These are phyloP conservation scores for Platalea minor DNA, from an alignment of 2,797 vertebrate species.

Conservation along the genomic window DNA sequence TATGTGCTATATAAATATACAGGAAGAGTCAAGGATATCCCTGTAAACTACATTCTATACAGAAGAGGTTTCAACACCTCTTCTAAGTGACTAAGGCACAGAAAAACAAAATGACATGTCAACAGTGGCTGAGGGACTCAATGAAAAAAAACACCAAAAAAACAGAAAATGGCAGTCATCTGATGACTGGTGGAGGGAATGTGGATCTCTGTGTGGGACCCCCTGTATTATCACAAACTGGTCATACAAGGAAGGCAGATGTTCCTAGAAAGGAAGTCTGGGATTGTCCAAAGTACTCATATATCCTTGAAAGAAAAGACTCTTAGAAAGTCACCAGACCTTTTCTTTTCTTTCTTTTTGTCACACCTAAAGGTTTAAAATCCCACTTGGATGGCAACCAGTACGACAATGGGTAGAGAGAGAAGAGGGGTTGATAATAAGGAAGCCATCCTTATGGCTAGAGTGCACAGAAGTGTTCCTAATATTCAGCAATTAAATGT, in stretches of 20 bases:
- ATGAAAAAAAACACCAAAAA: rapidly evolving
- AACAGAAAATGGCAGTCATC: background rate
- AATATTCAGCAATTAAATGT: background rate
- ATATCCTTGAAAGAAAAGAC: background rate
- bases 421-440: background rate
- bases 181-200: background rate
- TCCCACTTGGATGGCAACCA: background rate
- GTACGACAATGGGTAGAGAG: background rate
- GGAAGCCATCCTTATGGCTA: background rate
- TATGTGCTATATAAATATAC: background rate
- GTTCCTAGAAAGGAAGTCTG: background rate
- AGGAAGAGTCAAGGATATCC: background rate
- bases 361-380: background rate
- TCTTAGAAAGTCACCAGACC: background rate
- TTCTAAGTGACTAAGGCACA: background rate
- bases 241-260: background rate
- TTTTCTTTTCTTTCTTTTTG: background rate
- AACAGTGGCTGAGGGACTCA: background rate
- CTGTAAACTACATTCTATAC: background rate
- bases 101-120: background rate
- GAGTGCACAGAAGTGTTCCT: background rate
- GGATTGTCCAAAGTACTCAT: background rate
- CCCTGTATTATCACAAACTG: background rate
- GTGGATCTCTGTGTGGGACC: rapidly evolving
- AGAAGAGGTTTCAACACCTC: background rate